Evolutionary conservation across 2,113 vertebrate genomes (phyloP).

Genomic region (Rhipidura dahli): DNA sequence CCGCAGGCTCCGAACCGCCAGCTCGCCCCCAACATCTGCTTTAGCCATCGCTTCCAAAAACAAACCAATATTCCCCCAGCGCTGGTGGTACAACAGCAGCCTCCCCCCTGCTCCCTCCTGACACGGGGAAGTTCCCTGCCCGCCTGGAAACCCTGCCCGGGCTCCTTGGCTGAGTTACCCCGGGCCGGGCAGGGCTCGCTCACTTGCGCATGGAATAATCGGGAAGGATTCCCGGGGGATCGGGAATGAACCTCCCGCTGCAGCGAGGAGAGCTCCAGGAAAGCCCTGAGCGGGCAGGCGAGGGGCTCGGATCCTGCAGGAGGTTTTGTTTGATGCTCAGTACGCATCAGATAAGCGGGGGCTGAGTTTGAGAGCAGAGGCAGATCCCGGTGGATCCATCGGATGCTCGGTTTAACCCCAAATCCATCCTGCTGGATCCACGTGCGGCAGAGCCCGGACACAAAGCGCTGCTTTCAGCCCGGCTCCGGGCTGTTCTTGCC

Average conservation of each 20-base stretch:
- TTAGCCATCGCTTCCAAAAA: slow-evolving; percentile 70
- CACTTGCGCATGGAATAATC: not conserved
- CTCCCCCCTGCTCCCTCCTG: slow-evolving; percentile 17
- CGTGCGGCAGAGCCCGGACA: not conserved
- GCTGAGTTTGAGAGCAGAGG: not conserved
- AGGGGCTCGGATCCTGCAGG: not conserved
- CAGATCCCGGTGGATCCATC: not conserved
- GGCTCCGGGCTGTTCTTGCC: not conserved
- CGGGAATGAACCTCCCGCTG: not conserved
- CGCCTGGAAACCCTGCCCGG: slow-evolving; percentile 17
- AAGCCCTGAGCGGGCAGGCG: not conserved
- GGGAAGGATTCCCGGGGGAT: not conserved
- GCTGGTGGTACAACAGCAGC: slow-evolving; percentile 45
- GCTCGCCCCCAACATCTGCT: slow-evolving; percentile 71
- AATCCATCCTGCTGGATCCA: not conserved
- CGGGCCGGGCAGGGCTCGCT: not conserved
- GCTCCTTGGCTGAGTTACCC: not conserved
- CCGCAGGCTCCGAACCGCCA: slow-evolving; percentile 37
- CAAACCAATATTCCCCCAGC: slow-evolving; percentile 74
- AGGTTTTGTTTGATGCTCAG: not conserved
- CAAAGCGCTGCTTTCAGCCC: not conserved
- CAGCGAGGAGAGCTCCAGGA: not conserved
- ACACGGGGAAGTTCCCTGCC: slow-evolving; percentile 41
- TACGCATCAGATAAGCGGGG: not conserved
- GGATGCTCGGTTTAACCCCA: not conserved